Evolutionary conservation across 2,888 invertebrate species (phyloP), one percentile per base, ranked within the genome.

Genomic region (Aleiodes testaceus): DNA sequence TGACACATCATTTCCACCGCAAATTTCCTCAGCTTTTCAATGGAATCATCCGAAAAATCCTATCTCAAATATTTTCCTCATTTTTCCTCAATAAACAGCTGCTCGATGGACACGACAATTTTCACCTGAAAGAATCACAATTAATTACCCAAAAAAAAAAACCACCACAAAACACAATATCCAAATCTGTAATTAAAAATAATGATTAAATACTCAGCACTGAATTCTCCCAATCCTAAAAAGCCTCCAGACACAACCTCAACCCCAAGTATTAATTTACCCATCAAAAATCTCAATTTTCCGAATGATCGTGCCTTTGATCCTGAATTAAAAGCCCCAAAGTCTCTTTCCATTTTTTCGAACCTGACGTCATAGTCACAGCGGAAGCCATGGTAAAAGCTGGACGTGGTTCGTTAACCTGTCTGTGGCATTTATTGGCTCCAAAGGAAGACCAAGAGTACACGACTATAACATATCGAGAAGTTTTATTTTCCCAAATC

Each of bases 311-410:
- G 73, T 26, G 80, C 82, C 85, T 85, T 86, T 86, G 85, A 86
- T 85, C 84, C 81, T 80, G 83, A 84, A 86, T 86, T 85, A 85
- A 85, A 85, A 84, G 84, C 81, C 80, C 71, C 75, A 77, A 84
- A 85, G 84, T 84, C 82, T 80, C 83, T 82, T 53, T 11, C 52
- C 59, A 61, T 52, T 50, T 65, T 70, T n/a, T n/a, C n/a, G n/a
- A n/a, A n/a, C n/a, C n/a, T n/a, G n/a, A n/a, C n/a, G n/a, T n/a
- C n/a, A n/a, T n/a, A n/a, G n/a, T n/a, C n/a, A 59, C 26, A 26
- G 42, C 59, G 59, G 59, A 59, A 59, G 59, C 42, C 59, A 59
- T 59, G 59, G 59, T 36, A 42, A 59, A 59, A 53, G 26, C 11
- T 61, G 22, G 18, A 55, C 78, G 79, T 79, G 83, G 85, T 86